phyloP scores from a whole-genome alignment of 1,140 invertebrate species.

The Eurosta solidaginis region DNA sequence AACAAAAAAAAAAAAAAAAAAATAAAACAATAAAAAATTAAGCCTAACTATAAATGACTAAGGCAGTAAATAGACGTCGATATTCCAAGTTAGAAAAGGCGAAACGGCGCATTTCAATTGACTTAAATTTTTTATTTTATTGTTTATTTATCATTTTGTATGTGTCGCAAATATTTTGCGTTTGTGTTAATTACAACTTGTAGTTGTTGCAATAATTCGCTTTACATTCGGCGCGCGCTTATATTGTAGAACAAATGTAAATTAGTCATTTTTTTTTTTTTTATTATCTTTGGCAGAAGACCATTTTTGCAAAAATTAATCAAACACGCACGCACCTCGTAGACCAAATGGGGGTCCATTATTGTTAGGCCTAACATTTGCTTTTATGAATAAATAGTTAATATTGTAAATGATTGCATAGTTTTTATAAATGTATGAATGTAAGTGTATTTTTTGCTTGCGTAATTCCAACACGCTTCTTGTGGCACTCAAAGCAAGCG shows the following conservation, averaged over 20 bases:
- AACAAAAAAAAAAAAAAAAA: neutral
- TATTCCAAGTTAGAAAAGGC: neutral
- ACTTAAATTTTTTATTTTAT: neutral
- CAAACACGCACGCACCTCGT: neutral
- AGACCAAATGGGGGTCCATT: neutral
- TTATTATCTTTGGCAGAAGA: conserved; percentile 7
- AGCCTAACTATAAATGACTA: neutral
- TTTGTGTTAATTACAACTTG: neutral
- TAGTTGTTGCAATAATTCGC: conserved; percentile 6
- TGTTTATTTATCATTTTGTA: neutral
- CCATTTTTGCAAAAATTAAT: neutral
- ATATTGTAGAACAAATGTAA: conserved; percentile 19
- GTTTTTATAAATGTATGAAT: neutral
- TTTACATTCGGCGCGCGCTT: neutral
- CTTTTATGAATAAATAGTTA: neutral
- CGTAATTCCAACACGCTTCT: conserved; percentile 1
- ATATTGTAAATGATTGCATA: neutral
- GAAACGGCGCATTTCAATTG: conserved; percentile 7
- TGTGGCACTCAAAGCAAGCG: neutral
- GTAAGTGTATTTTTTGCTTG: too few relatives aligned
- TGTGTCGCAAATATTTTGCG: neutral
- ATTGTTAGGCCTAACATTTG: neutral
- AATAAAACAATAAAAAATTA: neutral
- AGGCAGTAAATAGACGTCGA: neutral
- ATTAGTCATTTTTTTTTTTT: neutral